phyloP scores from a whole-genome alignment of 2,797 vertebrate species.

The Acanthurus tractus region DNA sequence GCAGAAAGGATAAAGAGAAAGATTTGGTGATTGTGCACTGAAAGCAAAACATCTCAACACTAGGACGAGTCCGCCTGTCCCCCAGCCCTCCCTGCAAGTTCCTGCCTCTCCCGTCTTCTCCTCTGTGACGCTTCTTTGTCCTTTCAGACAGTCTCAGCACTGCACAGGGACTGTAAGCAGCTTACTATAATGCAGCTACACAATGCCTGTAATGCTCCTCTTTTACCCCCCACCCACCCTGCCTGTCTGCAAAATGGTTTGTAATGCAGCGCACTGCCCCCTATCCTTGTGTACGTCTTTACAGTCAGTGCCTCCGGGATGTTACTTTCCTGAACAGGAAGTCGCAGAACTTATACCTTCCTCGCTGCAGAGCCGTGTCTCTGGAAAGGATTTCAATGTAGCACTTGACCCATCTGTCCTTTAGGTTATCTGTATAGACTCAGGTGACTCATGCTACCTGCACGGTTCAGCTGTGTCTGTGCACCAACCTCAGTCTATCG shows the following conservation, averaged over 20 bases:
- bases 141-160: conserved; percentile 40
- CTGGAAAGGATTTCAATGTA: conserved; percentile 30
- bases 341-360: conserved; percentile 6
- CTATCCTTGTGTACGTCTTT: conserved; percentile 6
- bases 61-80: neutral
- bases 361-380: conserved; percentile 9
- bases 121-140: conserved; percentile 52
- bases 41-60: conserved; percentile 6
- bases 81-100: conserved; percentile 24
- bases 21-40: neutral
- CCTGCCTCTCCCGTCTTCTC: conserved; percentile 17
- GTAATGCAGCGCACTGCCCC: conserved; percentile 37
- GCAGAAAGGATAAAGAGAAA: neutral
- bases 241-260: conserved; percentile 45
- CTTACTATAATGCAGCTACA: conserved; percentile 75
- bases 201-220: conserved; percentile 68
- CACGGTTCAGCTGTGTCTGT: conserved; percentile 20
- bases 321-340: conserved; percentile 9
- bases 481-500: conserved; percentile 29
- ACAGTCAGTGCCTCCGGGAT: conserved; percentile 14
- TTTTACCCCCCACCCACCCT: conserved; percentile 42
- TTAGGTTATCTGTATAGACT: conserved; percentile 22
- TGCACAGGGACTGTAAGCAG: conserved; percentile 72
- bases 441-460: conserved; percentile 20
- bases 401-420: conserved; percentile 45